These are phyloP conservation scores for Pterocles orientalis DNA, from an alignment of 2,113 vertebrate genomes.

Conservation along the genomic window DNA sequence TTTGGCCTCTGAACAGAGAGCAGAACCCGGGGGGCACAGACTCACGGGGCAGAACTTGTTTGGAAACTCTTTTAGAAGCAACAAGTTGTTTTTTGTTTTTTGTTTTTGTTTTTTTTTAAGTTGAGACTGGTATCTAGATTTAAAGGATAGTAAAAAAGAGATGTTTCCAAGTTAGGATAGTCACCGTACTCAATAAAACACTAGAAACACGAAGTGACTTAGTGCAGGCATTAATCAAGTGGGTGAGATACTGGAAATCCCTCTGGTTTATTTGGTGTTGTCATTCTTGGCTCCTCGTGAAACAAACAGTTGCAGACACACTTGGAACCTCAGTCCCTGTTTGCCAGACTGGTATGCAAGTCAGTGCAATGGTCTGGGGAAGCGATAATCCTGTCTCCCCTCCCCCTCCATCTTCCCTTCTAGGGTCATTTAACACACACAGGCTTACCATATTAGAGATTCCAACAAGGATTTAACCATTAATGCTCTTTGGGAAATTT, in stretches of 20 bases:
- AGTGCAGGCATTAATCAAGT: constrained; percentile 19
- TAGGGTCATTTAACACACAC: constrained; percentile 71
- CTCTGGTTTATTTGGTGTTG: constrained; percentile 51
- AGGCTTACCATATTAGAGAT: constrained; percentile 79
- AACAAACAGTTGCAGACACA: constrained; percentile 59
- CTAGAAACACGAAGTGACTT: constrained; percentile 1
- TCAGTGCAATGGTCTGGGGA: constrained; percentile 53
- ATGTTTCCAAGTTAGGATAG: not conserved
- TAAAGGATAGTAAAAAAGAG: not conserved
- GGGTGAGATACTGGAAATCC: constrained; percentile 49
- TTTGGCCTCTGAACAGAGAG: not conserved
- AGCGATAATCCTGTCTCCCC: constrained; percentile 66
- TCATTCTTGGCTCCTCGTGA: constrained; percentile 59
- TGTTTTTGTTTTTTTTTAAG: not conserved
- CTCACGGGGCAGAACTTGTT: not conserved
- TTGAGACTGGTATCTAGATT: not conserved
- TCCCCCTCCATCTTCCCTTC: constrained; percentile 55
- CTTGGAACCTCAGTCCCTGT: constrained; percentile 13
- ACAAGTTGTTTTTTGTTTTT: not conserved
- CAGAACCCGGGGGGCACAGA: not conserved
- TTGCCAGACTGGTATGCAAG: constrained; percentile 68
- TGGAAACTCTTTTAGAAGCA: not conserved
- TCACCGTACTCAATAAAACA: not conserved
- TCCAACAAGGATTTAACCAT: constrained; percentile 86
- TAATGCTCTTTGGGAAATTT: constrained; percentile 77